Percentiles rank a stretch among this genome's conserved stretches.
These are phyloP conservation scores for Mechanitis messenoides DNA, from an alignment of 2,888 invertebrate species.

Conservation along the genomic window DNA sequence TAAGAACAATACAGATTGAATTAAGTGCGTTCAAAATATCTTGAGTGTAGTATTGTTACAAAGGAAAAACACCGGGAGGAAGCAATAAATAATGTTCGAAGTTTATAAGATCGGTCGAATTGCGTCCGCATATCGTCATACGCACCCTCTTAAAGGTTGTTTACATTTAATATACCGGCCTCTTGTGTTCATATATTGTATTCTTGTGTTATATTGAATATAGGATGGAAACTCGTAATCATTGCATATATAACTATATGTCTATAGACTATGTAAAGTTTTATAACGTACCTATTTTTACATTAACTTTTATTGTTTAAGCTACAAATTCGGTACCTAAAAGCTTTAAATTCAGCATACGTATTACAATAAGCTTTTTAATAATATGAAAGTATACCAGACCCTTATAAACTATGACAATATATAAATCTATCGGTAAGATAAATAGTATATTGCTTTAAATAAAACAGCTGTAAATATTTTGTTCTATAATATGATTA, in stretches of 20 bases:
- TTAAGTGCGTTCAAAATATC: slow-evolving; percentile 5
- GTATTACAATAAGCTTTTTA: too few relatives aligned
- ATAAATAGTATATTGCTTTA: too few relatives aligned
- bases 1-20: not conserved
- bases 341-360: too few relatives aligned
- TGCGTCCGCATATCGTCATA: slow-evolving; percentile 46
- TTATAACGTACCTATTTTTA: too few relatives aligned
- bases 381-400: too few relatives aligned
- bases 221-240: not conserved
- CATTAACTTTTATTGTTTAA: too few relatives aligned
- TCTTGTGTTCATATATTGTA: slow-evolving; percentile 19
- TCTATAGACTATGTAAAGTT: not conserved
- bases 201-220: slow-evolving; percentile 1
- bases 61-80: slow-evolving; percentile 71
- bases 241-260: not conserved
- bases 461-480: too few relatives aligned
- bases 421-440: too few relatives aligned
- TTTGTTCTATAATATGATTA: too few relatives aligned
- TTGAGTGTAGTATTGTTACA: slow-evolving; percentile 60
- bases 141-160: slow-evolving; percentile 33
- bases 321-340: too few relatives aligned
- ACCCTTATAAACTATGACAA: too few relatives aligned
- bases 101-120: slow-evolving; percentile 65
- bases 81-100: slow-evolving; percentile 72
- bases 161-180: slow-evolving; percentile 25